phyloP scores from a whole-genome alignment of 37 sponge, comb jelly and placozoan species.

The Cladorhizidae sp. region DNA sequence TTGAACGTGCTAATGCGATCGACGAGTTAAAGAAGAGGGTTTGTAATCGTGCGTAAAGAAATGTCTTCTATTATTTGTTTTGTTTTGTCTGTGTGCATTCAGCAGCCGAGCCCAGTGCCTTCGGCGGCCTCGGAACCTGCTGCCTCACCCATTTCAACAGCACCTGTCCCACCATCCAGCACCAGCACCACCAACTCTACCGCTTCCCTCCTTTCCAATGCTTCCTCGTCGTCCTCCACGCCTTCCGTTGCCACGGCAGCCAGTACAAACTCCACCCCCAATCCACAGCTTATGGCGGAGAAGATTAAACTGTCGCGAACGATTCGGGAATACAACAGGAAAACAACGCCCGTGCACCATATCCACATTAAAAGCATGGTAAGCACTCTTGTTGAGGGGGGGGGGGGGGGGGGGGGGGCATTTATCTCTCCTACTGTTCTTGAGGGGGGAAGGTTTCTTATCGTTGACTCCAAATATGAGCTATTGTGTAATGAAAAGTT shows the following conservation, averaged over 20 bases:
- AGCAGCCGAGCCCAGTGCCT: too few relatives aligned
- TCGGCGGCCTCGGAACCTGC: too few relatives aligned
- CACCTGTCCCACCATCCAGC: not conserved
- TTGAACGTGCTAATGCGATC: too few relatives aligned
- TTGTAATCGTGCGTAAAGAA: too few relatives aligned
- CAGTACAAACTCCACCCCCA: not conserved
- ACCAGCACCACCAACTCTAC: not conserved
- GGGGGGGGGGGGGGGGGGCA: too few relatives aligned
- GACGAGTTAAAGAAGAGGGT: too few relatives aligned
- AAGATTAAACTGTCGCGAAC: constrained; percentile 39
- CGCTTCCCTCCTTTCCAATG: not conserved
- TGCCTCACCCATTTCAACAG: not conserved
- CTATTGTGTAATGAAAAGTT: too few relatives aligned
- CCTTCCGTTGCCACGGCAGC: not conserved
- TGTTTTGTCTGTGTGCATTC: too few relatives aligned
- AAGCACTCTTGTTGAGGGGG: constrained; percentile 4
- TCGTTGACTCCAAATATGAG: too few relatives aligned
- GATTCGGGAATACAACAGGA: constrained; percentile 62
- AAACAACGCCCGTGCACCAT: constrained; percentile 61
- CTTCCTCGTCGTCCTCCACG: not conserved
- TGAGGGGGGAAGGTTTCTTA: too few relatives aligned
- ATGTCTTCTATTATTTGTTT: too few relatives aligned
- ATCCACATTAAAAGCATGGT: constrained; percentile 57
- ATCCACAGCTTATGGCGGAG: constrained; percentile 25
- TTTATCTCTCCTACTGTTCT: too few relatives aligned